Conservation (phyloP, 35 echinoderm and acorn worm species). For the Apostichopus parvimensis region DNA sequence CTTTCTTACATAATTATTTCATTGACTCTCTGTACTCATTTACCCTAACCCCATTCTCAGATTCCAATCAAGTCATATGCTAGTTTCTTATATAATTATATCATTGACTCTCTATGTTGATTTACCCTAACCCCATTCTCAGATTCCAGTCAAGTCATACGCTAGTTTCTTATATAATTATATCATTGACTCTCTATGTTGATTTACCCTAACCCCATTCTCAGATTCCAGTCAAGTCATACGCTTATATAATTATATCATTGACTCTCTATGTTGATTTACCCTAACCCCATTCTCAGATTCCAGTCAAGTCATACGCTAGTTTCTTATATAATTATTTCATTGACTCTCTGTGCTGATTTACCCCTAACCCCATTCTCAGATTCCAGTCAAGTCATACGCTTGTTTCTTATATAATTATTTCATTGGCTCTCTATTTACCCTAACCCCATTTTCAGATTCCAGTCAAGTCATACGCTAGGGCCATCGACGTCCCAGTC, state of each 20-base stretch:
- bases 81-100: neutral
- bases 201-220: too few species aligned
- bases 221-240: too few species aligned
- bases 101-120: neutral
- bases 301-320: too few species aligned
- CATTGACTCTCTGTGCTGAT: too few species aligned
- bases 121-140: neutral
- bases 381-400: too few species aligned
- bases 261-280: too few species aligned
- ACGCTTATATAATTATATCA: too few species aligned
- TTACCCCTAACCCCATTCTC: too few species aligned
- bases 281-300: too few species aligned
- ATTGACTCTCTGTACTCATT: neutral
- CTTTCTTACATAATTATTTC: neutral
- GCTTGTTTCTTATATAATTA: neutral
- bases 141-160: constrained; percentile 73
- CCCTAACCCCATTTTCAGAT: constrained; percentile 52
- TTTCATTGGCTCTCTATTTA: neutral
- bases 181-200: too few species aligned
- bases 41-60: constrained; percentile 29
- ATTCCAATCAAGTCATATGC: constrained; percentile 72
- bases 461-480: constrained; percentile 62
- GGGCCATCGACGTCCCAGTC: constrained; percentile 92
- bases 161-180: constrained; percentile 14
- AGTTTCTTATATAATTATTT: too few species aligned